Percentiles rank a stretch among this genome's conserved stretches.
These are phyloP conservation scores for Phyllotis vaccarum DNA, from an alignment of 2,797 vertebrate species.

Conservation along the genomic window DNA sequence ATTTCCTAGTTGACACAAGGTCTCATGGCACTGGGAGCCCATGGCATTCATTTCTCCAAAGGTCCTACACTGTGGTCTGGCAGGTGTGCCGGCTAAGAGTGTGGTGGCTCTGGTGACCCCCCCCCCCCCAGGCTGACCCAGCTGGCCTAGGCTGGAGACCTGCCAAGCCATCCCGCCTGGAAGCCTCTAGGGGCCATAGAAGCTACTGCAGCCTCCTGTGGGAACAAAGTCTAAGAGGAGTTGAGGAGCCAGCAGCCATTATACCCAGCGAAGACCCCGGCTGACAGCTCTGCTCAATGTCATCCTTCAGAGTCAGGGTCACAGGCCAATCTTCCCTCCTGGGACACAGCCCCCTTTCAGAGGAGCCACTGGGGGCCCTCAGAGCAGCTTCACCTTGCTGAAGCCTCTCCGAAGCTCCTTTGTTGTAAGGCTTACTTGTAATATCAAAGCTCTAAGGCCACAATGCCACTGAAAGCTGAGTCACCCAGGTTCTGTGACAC, in stretches of 20 bases:
- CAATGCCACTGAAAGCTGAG: constrained; percentile 96
- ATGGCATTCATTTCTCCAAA: fast-evolving
- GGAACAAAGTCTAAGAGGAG: neutral
- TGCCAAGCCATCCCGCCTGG: neutral
- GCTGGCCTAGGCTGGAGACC: neutral
- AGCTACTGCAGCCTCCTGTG: neutral
- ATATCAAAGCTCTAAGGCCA: constrained; percentile 94
- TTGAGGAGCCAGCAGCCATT: neutral
- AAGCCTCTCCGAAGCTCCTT: constrained; percentile 90
- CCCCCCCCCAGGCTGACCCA: neutral
- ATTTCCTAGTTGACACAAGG: too few relatives aligned
- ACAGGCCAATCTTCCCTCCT: constrained; percentile 89
- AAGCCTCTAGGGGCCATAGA: neutral
- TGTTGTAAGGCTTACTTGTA: constrained; percentile 95
- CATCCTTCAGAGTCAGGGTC: constrained; percentile 82
- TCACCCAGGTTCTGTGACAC: constrained; percentile 95
- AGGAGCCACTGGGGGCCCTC: constrained; percentile 86
- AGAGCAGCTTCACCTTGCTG: constrained; percentile 88
- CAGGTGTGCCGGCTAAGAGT: neutral
- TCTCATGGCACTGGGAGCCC: neutral
- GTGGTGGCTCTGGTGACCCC: neutral
- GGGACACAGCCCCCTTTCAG: constrained; percentile 89
- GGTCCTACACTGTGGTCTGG: neutral
- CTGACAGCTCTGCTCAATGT: constrained; percentile 64
- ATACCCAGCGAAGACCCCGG: neutral